A percentile compares a stretch with the other conserved stretches of the same genome.
Evolutionary conservation across 35 echinoderm and acorn worm species (phyloP).

Genomic region (Apostichopus japonicus): DNA sequence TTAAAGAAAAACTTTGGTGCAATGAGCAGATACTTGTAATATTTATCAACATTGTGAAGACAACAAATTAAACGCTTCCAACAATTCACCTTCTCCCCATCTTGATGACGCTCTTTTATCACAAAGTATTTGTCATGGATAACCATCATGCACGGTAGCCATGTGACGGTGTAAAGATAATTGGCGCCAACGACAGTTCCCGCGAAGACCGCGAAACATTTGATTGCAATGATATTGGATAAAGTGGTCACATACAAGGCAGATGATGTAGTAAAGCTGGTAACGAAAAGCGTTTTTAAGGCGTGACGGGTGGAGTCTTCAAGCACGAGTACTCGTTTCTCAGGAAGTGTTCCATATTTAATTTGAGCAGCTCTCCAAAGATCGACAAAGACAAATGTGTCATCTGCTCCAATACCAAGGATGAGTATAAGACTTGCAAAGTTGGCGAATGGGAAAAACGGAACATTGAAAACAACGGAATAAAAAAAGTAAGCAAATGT

Average conservation of each 20-base stretch:
- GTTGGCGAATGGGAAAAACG: conserved; percentile 87
- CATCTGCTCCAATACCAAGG: conserved; percentile 92
- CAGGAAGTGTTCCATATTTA: conserved; percentile 37
- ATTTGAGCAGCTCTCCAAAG: conserved; percentile 74
- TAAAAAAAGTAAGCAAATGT: conserved; percentile 86
- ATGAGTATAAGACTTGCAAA: conserved; percentile 66
- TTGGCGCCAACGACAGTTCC: conserved; percentile 80
- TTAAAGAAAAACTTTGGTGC: conserved; percentile 12
- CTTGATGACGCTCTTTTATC: neutral
- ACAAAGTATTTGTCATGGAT: conserved; percentile 76
- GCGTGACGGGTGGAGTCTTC: conserved; percentile 78
- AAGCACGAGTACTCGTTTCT: conserved; percentile 47
- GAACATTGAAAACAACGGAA: conserved; percentile 64
- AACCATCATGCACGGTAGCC: conserved; percentile 79
- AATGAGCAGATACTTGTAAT: neutral
- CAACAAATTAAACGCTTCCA: neutral
- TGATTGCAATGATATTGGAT: conserved; percentile 69
- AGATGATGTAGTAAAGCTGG: conserved; percentile 83
- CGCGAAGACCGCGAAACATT: conserved; percentile 81
- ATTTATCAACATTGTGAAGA: neutral
- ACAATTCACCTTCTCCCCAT: too few species aligned
- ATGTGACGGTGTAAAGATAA: conserved; percentile 80
- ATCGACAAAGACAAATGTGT: conserved; percentile 93
- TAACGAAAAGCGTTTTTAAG: conserved; percentile 83
- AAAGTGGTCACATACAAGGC: conserved; percentile 72